phyloP scores from a whole-genome alignment of 37 sponge, comb jelly and placozoan genomes.

The Spongilla lacustris region DNA sequence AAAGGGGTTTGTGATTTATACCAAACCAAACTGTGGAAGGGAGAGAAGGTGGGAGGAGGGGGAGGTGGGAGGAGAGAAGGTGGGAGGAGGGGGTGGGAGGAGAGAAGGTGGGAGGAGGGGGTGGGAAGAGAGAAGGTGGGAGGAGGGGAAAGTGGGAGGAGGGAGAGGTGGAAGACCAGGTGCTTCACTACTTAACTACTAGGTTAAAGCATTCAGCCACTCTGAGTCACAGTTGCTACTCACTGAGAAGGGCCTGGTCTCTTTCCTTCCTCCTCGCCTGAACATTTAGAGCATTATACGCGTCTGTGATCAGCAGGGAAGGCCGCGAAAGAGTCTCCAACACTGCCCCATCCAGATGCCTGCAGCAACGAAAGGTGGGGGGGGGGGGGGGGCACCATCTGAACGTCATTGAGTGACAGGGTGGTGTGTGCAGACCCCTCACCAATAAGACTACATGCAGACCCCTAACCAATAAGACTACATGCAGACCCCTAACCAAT shows the following conservation, averaged over 20 bases:
- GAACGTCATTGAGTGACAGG: neutral
- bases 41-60: neutral
- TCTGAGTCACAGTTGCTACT: too few relatives aligned
- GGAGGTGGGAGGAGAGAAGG: neutral
- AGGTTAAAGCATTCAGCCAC: too few relatives aligned
- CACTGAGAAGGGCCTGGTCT: conserved; percentile 93
- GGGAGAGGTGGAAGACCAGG: neutral
- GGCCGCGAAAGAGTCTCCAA: conserved; percentile 89
- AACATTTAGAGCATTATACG: conserved; percentile 89
- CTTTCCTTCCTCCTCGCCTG: conserved; percentile 93
- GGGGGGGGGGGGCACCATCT: neutral
- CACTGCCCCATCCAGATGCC: conserved; percentile 95
- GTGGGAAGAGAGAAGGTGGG: neutral
- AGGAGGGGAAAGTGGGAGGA: neutral
- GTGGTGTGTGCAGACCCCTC: neutral
- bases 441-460: too few relatives aligned
- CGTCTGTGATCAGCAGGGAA: conserved; percentile 93
- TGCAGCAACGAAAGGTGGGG: neutral
- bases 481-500: too few relatives aligned
- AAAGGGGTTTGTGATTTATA: too few relatives aligned
- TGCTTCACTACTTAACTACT: too few relatives aligned
- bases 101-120: neutral
- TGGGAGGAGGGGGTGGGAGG: neutral
- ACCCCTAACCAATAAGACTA: too few relatives aligned
- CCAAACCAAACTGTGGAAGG: too few relatives aligned